Conservation (phyloP, 2,888 invertebrate species). For the Scaptomyza cyrtandrae region DNA sequence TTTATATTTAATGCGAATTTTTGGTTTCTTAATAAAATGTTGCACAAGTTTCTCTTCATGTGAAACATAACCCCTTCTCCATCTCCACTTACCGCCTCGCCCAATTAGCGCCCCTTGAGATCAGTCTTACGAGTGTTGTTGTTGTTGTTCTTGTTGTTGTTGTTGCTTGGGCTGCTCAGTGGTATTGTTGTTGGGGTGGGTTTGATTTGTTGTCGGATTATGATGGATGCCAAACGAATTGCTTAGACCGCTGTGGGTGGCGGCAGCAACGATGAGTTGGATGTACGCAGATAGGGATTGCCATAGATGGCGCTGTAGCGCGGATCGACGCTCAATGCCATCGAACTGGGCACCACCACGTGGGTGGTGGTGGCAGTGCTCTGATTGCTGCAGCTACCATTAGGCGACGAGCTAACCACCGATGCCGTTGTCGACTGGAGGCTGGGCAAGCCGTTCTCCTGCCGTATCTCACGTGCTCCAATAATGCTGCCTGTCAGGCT, state of each 20-base stretch:
- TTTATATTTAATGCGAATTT: conserved; percentile 54
- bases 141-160: background rate
- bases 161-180: conserved; percentile 12
- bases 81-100: conserved; percentile 3
- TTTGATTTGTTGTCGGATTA: background rate
- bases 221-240: too few relatives aligned
- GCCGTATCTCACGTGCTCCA: conserved; percentile 83
- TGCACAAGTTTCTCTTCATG: conserved; percentile 1
- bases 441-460: conserved; percentile 84
- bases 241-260: conserved; percentile 86
- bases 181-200: background rate
- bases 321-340: conserved; percentile 88
- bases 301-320: conserved; percentile 95
- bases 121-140: conserved; percentile 63
- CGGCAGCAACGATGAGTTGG: conserved; percentile 86
- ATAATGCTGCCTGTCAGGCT: conserved; percentile 84
- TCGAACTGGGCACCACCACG: conserved; percentile 75
- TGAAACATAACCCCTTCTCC: background rate
- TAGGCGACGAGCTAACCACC: conserved; percentile 84
- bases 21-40: conserved; percentile 66
- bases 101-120: conserved; percentile 54
- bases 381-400: conserved; percentile 84
- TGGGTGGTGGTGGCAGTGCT: conserved; percentile 83
- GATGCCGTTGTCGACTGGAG: conserved; percentile 83
- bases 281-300: conserved; percentile 92